phyloP scores from a whole-genome alignment of 2,888 invertebrate species.

The Nemoura dubitans region DNA sequence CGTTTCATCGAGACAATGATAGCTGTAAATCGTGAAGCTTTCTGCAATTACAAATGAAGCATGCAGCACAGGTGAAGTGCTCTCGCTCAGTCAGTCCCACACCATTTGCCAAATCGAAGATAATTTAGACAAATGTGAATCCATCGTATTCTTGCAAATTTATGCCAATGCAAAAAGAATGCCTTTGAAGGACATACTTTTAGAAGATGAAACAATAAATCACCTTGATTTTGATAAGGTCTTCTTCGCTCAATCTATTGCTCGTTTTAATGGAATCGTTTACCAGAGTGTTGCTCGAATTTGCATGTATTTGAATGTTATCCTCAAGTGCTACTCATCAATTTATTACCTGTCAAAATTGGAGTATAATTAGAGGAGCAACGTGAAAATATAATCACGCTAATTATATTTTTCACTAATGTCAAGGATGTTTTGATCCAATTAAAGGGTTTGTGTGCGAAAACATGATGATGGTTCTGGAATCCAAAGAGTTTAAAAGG shows the following conservation, averaged over 20 bases:
- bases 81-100: background rate
- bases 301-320: background rate
- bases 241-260: background rate
- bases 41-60: background rate
- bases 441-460: background rate
- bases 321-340: background rate
- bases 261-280: background rate
- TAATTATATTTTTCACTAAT: constrained; percentile 1
- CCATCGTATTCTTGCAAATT: background rate
- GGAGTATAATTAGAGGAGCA: background rate
- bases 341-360: background rate
- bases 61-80: background rate
- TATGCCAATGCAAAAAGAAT: constrained; percentile 7
- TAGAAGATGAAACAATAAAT: background rate
- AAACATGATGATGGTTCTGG: background rate
- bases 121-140: background rate
- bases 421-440: background rate
- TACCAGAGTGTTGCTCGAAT: background rate
- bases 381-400: constrained; percentile 3
- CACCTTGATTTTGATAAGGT: background rate
- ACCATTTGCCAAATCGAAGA: background rate
- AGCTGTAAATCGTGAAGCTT: background rate
- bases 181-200: constrained; percentile 7
- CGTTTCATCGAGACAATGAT: background rate
- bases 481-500: background rate